A percentile compares a stretch with the other conserved stretches of the same genome.
Conservation (phyloP, 2,888 invertebrate genomes). For the Eupsilia transversa region DNA sequence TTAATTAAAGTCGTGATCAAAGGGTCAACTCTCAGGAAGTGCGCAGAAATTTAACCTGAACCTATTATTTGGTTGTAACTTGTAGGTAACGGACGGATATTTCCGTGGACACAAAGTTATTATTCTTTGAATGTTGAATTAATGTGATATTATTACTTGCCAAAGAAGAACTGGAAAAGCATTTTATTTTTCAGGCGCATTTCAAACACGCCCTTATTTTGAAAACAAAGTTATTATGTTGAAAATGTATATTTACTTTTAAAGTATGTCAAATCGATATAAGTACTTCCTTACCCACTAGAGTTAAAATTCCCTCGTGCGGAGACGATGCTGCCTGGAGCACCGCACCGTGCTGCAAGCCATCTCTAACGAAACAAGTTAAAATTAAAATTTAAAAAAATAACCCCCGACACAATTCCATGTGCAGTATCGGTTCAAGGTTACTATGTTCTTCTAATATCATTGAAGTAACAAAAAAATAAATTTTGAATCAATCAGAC, state of each 20-base stretch:
- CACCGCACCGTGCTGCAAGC: background rate
- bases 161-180: background rate
- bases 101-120: slow-evolving; percentile 10
- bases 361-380: background rate
- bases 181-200: background rate
- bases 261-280: background rate
- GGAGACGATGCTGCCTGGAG: background rate
- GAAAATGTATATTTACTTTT: background rate
- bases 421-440: too few relatives aligned
- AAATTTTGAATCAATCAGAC: too few relatives aligned
- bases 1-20: slow-evolving; percentile 76
- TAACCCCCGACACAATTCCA: too few relatives aligned
- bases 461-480: too few relatives aligned
- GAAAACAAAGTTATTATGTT: background rate
- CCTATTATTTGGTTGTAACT: slow-evolving; percentile 34
- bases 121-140: slow-evolving; percentile 9
- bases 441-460: too few relatives aligned
- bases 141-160: slow-evolving; percentile 3
- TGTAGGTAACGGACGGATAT: slow-evolving; percentile 18
- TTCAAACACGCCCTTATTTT: background rate
- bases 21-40: slow-evolving; percentile 61
- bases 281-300: background rate
- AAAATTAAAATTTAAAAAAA: too few relatives aligned
- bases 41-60: slow-evolving; percentile 47
- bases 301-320: background rate